Evolutionary conservation across 2,888 invertebrate genomes (phyloP), one percentile per base, ranked within the genome.

Genomic region (Chirona hameri): DNA sequence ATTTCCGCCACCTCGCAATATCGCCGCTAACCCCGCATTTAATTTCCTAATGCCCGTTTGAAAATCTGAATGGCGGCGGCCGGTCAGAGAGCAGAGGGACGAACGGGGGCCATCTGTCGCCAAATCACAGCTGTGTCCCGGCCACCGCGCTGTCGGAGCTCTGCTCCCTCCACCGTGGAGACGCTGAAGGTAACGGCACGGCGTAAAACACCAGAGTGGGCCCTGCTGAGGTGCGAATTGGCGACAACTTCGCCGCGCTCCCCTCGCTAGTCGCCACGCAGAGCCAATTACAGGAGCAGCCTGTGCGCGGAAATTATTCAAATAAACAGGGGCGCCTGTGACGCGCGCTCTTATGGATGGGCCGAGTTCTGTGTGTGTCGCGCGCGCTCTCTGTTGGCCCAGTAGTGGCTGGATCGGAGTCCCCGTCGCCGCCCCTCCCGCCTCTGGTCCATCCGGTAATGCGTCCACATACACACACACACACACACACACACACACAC

Each of bases 21-120:
- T 76, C 76, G 46, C 76, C 76, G 24, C 76, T 76, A 76, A 46
- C 76, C 18, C 76, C 46, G 76, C 76, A 76, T 76, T 76, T 46
- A 76, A 76, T 76, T 76, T 76, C 76, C 76, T 76, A 76, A 46
- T 76, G 76, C 76, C 39, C 76, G 39, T 76, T 76, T 76, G 76
- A 76, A 76, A 76, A 76, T 76, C 76, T 24, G 76, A 76, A 76
- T 76, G 76, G 72, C 27, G 39, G 39, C 39, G 39, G 39, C 39
- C 39, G 76, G 76, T 76, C 76, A 76, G 39, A 24, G 31, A 9
- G 21, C 24, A 24, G 31, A 9, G 21, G 24, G 9, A 15, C 10
- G 39, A 46, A 46, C 18, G 21, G 1, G 76, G 31, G 14, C 39
- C 46, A 76, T 76, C 76, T 46, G 76, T 46, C 76, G 46, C 10